Base-by-base conservation (phyloP, 2,888 invertebrate genomes). In the Rhorus exstirpatorius region DNA sequence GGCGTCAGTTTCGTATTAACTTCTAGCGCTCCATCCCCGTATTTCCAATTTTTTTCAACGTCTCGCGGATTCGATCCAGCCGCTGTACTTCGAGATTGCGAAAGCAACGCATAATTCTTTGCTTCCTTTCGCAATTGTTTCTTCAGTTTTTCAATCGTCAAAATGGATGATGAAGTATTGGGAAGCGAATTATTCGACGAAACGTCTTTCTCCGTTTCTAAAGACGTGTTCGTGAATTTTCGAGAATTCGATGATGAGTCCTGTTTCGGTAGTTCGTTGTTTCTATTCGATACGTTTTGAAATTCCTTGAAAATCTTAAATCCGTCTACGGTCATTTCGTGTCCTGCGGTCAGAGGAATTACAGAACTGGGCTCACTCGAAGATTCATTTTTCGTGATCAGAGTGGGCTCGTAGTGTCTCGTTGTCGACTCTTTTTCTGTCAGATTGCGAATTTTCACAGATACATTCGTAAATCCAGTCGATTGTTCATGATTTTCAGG, bases 1-100 rank as follows among this genome's bases (percentile, higher is more conserved):
- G 81, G 63, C 51, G 81, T 77, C 58, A 81, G 24, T 58, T 63
- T 55, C 38, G 76, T 79, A 35, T 71, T 83, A 10, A 67, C 53
- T 67, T 79, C 79, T 14, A 67, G 71, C 8, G 44, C 19, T 38
- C 55, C 35, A n/a, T 71, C n/a, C 8, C 3, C 14, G 14, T 49
- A 19, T 35, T 55, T 61, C 35, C 51, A 24, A 65, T 53, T 26
- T 19, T 49, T 7, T 17, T 60, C 44, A 60, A 19, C 7, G 3
- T 58, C 55, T 44, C 12, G 1, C 8, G 8, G 38, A 60, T 46
- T 68, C 8, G 46, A 53, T 58, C 12, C 8, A 17, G 3, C 4
- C 1, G 26, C n/a, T 38, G 10, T 44, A 38, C 31, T 44, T 31
- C 12, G 17, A 4, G 19, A n/a, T 51, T 46, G 51, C 1, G 31